These are phyloP conservation scores for Ellobium chinense DNA, from an alignment of 2,888 invertebrate species.

Conservation along the genomic window DNA sequence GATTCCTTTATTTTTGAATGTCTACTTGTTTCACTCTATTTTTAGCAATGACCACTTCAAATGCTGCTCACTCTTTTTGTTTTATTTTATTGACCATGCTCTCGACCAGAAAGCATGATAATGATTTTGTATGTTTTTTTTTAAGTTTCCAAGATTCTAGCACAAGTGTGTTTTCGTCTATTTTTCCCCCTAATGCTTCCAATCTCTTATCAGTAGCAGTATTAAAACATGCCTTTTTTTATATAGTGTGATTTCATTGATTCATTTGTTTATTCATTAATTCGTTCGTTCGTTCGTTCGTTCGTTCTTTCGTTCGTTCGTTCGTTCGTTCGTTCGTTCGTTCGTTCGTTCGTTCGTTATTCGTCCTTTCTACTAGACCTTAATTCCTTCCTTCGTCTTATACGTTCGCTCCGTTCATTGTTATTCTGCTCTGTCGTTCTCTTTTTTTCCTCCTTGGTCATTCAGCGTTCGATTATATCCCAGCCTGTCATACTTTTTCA, in stretches of 20 bases:
- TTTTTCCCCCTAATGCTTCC: neutral
- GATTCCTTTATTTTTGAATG: too few relatives aligned
- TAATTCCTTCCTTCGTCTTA: neutral
- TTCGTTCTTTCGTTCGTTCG: neutral
- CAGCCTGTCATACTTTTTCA: too few relatives aligned
- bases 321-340: neutral
- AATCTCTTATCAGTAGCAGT: neutral
- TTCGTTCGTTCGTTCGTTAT: neutral
- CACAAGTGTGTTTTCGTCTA: neutral
- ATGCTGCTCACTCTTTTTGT: too few relatives aligned
- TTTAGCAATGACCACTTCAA: too few relatives aligned
- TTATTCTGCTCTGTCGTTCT: neutral
- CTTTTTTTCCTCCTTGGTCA: neutral
- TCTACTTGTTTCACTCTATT: too few relatives aligned
- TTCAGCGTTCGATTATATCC: too few relatives aligned
- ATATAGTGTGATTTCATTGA: neutral
- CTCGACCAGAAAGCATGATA: too few relatives aligned
- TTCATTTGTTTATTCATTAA: neutral
- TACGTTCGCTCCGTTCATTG: neutral
- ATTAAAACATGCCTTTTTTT: neutral
- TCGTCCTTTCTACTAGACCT: neutral
- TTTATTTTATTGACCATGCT: too few relatives aligned
- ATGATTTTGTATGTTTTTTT: neutral
- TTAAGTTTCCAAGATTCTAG: neutral
- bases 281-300: neutral